Conservation (phyloP, 2,888 invertebrate genomes). For the Drosophila sordidula region DNA sequence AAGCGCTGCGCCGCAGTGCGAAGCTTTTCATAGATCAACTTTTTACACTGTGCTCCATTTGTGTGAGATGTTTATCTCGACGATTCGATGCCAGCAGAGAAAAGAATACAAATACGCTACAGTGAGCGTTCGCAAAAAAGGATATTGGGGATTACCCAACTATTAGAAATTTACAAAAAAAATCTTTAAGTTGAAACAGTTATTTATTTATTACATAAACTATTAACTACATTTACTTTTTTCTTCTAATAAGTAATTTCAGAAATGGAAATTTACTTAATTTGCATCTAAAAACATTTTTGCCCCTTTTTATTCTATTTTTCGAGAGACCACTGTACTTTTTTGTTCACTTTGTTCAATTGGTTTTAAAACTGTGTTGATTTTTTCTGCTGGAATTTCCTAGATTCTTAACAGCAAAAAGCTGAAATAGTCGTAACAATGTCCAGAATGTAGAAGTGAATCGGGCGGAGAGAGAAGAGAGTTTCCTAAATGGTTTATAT, state of each 20-base stretch:
- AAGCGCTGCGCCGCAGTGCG: conserved; percentile 16
- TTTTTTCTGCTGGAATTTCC: conserved; percentile 14
- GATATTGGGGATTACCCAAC: background rate
- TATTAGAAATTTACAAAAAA: too few relatives aligned
- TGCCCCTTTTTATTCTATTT: too few relatives aligned
- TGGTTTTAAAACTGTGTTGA: conserved; percentile 10
- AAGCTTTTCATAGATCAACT: conserved; percentile 30
- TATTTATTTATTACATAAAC: too few relatives aligned
- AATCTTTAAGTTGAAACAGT: too few relatives aligned
- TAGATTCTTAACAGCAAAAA: conserved; percentile 10
- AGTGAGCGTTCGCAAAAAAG: background rate
- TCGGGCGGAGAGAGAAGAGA: background rate
- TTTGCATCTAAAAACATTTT: too few relatives aligned
- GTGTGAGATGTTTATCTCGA: conserved; percentile 17
- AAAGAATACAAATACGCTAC: background rate
- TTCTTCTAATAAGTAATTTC: too few relatives aligned
- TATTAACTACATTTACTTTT: too few relatives aligned
- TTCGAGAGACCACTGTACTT: conserved; percentile 3
- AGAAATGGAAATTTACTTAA: too few relatives aligned
- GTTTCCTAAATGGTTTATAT: background rate
- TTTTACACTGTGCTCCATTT: conserved; percentile 17
- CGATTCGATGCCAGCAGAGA: conserved; percentile 3
- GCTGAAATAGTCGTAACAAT: conserved; percentile 4
- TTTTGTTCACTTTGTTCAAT: conserved; percentile 4
- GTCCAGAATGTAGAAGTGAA: background rate